Percentiles rank a stretch among this genome's conserved stretches.
Evolutionary conservation across 2,888 invertebrate genomes (phyloP).

Genomic region (Ophioninae sp.): DNA sequence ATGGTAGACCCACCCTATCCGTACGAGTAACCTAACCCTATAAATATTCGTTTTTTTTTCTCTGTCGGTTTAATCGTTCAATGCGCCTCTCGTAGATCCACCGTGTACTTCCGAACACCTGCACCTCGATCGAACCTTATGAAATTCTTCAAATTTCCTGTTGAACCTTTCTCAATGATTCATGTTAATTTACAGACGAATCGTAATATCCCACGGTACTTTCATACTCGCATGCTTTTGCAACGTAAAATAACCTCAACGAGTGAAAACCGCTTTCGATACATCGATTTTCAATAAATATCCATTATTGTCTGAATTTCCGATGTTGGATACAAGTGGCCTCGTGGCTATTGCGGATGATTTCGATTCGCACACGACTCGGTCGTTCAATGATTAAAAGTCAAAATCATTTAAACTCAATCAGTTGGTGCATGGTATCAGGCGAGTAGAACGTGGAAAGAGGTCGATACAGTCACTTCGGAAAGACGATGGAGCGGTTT

Average conservation of each 20-base stretch:
- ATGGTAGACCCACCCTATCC: not conserved
- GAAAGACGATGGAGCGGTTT: conserved; percentile 46
- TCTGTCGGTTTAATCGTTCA: too few relatives aligned
- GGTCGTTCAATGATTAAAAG: conserved; percentile 73
- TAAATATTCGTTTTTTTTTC: not conserved
- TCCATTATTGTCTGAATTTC: not conserved
- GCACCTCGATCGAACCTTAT: not conserved
- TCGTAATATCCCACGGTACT: not conserved
- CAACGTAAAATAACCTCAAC: not conserved
- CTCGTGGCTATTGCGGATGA: conserved; percentile 28
- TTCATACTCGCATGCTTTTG: not conserved
- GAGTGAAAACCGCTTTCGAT: not conserved
- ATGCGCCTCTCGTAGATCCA: not conserved
- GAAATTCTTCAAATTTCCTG: not conserved
- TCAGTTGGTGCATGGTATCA: conserved; percentile 74
- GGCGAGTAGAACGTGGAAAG: conserved; percentile 69
- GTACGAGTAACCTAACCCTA: not conserved
- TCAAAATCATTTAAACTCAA: conserved; percentile 77
- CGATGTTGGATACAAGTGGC: not conserved
- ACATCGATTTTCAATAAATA: not conserved
- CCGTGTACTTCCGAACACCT: not conserved
- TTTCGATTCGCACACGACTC: conserved; percentile 43
- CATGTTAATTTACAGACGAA: not conserved
- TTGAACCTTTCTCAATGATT: not conserved
- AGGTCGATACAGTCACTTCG: conserved; percentile 66